Conservation (phyloP, 1,140 invertebrate genomes). For the Drosophila malerkotliana region DNA sequence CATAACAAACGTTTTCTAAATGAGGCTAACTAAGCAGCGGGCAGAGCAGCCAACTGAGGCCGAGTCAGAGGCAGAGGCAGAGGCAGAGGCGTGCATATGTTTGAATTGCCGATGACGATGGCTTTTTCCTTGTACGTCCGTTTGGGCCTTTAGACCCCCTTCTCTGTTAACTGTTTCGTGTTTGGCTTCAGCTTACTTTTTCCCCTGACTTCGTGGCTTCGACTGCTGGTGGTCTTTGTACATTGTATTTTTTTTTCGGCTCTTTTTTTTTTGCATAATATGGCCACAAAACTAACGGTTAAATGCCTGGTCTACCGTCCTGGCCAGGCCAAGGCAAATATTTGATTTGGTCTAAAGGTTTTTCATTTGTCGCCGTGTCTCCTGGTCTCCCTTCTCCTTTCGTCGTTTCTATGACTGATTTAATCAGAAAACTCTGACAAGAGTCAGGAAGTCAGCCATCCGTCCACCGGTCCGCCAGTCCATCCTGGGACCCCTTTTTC, state of each 20-base stretch:
- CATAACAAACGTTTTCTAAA: conserved; percentile 84
- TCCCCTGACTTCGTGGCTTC: conserved; percentile 48
- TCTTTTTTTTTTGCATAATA: conserved; percentile 75
- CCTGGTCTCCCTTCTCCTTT: conserved; percentile 29
- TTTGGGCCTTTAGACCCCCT: conserved; percentile 19
- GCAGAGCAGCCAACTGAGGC: conserved; percentile 7
- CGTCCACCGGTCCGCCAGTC: conserved; percentile 28
- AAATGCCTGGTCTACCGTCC: conserved; percentile 68
- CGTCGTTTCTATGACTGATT: conserved; percentile 81
- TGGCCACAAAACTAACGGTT: conserved; percentile 81
- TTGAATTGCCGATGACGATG: conserved; percentile 83
- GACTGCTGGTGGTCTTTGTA: conserved; percentile 66
- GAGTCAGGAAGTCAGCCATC: conserved; percentile 76
- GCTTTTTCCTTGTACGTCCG: conserved; percentile 71
- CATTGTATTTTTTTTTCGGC: conserved; percentile 23
- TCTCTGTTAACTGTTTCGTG: conserved; percentile 78
- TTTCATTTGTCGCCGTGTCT: conserved; percentile 59
- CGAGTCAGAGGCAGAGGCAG: not conserved
- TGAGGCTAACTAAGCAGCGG: conserved; percentile 82
- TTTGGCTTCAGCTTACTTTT: conserved; percentile 67
- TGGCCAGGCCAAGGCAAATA: conserved; percentile 68
- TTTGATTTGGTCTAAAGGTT: conserved; percentile 81
- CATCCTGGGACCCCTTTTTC: conserved; percentile 6
- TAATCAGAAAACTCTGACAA: conserved; percentile 83
- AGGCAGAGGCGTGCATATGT: conserved; percentile 73